Conservation (phyloP, 2,113 vertebrate genomes). For the Thinocorus orbignyianus region DNA sequence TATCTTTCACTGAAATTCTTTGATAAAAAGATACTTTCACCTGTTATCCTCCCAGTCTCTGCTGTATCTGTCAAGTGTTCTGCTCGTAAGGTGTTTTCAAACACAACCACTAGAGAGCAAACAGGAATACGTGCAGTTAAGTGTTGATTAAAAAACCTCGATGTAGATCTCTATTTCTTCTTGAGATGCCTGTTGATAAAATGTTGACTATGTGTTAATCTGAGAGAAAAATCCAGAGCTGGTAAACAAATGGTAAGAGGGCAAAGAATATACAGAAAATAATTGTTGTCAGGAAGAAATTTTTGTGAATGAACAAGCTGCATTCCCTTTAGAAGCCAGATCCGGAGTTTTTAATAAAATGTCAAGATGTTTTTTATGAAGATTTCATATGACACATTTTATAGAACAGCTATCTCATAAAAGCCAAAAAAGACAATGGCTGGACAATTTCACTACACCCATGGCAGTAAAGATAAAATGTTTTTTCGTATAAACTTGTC, state of each 20-base stretch:
- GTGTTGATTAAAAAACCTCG: neutral
- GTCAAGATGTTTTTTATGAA: neutral
- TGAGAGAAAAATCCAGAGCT: neutral
- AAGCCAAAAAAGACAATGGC: neutral
- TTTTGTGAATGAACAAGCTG: neutral
- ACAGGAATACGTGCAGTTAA: neutral
- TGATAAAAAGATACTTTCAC: neutral
- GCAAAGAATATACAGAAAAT: neutral
- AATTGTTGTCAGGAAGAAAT: neutral
- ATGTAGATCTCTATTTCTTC: neutral
- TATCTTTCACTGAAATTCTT: neutral
- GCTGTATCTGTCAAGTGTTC: neutral
- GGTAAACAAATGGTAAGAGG: neutral
- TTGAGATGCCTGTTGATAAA: neutral
- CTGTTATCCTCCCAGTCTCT: neutral
- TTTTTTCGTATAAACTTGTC: conserved; percentile 36
- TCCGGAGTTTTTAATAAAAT: conserved; percentile 26
- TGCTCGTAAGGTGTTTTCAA: neutral
- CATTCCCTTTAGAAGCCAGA: neutral
- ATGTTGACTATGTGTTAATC: neutral
- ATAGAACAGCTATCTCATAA: conserved; percentile 10
- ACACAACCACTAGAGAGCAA: neutral
- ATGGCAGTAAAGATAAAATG: neutral
- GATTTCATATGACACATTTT: conserved; percentile 50
- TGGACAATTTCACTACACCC: conserved; percentile 13